Conservation (phyloP, 2,113 vertebrate genomes). For the human (Homo sapiens) region DNA sequence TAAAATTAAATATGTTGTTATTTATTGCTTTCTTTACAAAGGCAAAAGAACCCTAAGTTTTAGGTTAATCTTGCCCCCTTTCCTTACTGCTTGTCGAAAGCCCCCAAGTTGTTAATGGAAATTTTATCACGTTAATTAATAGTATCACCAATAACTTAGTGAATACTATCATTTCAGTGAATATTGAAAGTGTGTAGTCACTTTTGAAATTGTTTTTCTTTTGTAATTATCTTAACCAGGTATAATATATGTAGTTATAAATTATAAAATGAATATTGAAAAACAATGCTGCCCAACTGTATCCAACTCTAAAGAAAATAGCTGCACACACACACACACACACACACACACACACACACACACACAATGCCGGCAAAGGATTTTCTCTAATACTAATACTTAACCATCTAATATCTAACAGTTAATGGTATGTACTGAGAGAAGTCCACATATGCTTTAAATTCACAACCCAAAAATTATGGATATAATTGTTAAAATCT, state of each 20-base stretch:
- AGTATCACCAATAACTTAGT: too few relatives aligned
- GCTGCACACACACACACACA: neutral
- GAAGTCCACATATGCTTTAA: neutral
- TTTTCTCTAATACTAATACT: neutral
- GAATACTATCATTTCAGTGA: neutral
- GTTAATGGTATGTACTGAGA: neutral
- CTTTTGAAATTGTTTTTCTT: constrained; percentile 45
- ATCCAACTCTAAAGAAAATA: neutral
- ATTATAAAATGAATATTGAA: neutral
- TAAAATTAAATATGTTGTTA: constrained; percentile 23
- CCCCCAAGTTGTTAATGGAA: neutral
- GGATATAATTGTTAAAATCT: neutral
- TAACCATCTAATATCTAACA: neutral
- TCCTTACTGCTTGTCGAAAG: constrained; percentile 23
- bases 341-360: neutral
- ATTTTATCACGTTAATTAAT: neutral
- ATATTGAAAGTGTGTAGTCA: neutral
- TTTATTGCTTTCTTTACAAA: constrained; percentile 32
- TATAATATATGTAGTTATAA: neutral
- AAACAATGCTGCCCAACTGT: neutral
- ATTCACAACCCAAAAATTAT: neutral
- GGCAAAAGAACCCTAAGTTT: neutral
- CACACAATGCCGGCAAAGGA: neutral
- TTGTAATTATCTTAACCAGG: neutral
- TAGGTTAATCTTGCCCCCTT: neutral